Evolutionary conservation across 2,797 vertebrate species (phyloP), one percentile per base, ranked within the genome.

Genomic region (Peromyscus nudipes): DNA sequence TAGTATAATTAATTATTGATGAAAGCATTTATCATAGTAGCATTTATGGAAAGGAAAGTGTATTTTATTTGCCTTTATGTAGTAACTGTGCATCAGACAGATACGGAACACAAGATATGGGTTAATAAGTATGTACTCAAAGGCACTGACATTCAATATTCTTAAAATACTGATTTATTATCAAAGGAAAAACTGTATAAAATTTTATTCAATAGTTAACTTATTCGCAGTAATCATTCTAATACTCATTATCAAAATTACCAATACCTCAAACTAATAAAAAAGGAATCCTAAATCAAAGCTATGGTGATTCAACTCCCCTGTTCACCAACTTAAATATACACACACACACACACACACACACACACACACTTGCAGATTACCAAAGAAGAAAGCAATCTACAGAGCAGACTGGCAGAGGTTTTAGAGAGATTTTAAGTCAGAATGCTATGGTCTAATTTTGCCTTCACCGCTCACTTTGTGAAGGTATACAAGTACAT

Each of bases 221-320:
- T 46, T 55, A 88, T 3, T 29, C 69, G 6, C 4, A 6, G 17
- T 4, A 92, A 87, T 14, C 13, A 21, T 77, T 57, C 65, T 79
- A 96, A 95, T 83, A 88, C 43, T 93, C 49, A 92, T 94, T 88
- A 88, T 73, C 81, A 90, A 88, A 94, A 89, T 96, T 65, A 60
- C 43, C 40, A 96, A 73, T 5, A 80, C 57, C 2, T 93, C 40
- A 96, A 89, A 23, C 43, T 71, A 73, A 77, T 64, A n/a, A 91
- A 94, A 94, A 62, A 75, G 31, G 12, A 94, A 89, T 25, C 25
- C 25, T 55, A 94, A 92, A 67, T 62, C 12, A 81, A 93, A 92
- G 29, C 89, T n/a, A 92, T 0, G 0, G 43, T 29, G 60, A 85
- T 4, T 34, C 40, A 93, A 55, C 37, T 75, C 29, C 10, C 23